phyloP scores from a whole-genome alignment of 2,113 vertebrate species.

The Macrotis lagotis region DNA sequence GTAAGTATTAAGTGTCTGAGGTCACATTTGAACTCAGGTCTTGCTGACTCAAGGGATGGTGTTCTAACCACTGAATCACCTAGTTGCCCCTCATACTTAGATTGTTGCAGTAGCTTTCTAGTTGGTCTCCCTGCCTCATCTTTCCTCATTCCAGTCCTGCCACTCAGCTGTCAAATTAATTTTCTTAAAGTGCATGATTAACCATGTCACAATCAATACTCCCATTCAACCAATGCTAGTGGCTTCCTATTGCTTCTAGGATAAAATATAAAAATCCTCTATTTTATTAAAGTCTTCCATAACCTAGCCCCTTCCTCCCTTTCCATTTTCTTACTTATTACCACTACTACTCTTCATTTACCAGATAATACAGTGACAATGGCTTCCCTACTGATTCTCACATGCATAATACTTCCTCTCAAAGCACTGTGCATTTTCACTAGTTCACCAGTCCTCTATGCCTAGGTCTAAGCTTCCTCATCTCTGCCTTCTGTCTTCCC shows the following conservation, averaged over 20 bases:
- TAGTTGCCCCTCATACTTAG: background rate
- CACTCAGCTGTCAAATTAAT: background rate
- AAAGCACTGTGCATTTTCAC: background rate
- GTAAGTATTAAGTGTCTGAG: too few relatives aligned
- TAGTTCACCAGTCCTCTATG: background rate
- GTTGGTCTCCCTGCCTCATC: background rate
- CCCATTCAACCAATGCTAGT: background rate
- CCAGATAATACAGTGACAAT: background rate
- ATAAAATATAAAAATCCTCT: background rate
- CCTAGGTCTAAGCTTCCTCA: background rate
- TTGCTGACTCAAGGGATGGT: too few relatives aligned
- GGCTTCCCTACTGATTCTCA: background rate
- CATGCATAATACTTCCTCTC: background rate
- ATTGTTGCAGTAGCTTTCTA: background rate
- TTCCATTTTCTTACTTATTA: background rate
- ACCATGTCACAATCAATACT: background rate
- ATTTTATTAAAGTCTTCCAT: background rate
- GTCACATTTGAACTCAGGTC: too few relatives aligned
- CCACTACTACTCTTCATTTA: background rate
- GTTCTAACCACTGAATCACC: too few relatives aligned
- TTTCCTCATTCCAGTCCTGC: background rate
- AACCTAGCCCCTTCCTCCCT: background rate
- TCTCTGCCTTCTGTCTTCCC: background rate
- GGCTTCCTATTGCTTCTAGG: background rate
- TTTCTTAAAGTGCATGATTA: background rate